Evolutionary conservation across 2,888 invertebrate species (phyloP).

Genomic region (Rhyacophila evoluta): DNA sequence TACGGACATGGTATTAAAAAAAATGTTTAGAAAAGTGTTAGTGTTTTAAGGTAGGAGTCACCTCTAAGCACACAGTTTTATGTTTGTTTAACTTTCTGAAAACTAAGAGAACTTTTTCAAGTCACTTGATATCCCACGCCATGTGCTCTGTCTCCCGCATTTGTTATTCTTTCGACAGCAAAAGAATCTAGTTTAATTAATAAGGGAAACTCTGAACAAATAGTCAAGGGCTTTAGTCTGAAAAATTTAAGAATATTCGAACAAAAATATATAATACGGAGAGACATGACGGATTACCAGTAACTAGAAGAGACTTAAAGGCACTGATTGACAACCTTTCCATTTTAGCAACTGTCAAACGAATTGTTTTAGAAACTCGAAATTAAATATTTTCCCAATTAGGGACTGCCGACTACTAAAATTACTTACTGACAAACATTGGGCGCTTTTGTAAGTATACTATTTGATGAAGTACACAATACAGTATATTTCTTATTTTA

Average conservation of each 20-base stretch:
- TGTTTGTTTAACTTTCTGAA: not conserved
- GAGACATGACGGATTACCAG: slow-evolving; percentile 36
- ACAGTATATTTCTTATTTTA: no score
- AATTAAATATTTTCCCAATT: no score
- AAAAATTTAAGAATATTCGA: slow-evolving; percentile 11
- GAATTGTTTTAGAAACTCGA: no score
- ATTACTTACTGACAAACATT: no score
- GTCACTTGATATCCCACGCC: slow-evolving; percentile 33
- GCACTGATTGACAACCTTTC: slow-evolving; percentile 26
- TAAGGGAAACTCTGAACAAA: slow-evolving; percentile 44
- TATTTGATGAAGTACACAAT: no score
- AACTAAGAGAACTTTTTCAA: not conserved
- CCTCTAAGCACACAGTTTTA: not conserved
- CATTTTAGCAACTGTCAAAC: not conserved
- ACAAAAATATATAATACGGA: not conserved
- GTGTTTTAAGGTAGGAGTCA: no score
- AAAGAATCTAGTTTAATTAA: slow-evolving; percentile 49
- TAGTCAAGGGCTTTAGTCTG: slow-evolving; percentile 39
- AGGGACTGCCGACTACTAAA: no score
- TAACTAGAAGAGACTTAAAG: not conserved
- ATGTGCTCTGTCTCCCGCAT: slow-evolving; percentile 40
- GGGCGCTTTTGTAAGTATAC: no score
- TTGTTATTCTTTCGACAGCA: slow-evolving; percentile 37
- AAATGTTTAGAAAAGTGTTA: no score
- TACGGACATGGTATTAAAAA: no score